Evolutionary conservation across 2,888 invertebrate species (phyloP).

Genomic region (Thymelicus lineola): DNA sequence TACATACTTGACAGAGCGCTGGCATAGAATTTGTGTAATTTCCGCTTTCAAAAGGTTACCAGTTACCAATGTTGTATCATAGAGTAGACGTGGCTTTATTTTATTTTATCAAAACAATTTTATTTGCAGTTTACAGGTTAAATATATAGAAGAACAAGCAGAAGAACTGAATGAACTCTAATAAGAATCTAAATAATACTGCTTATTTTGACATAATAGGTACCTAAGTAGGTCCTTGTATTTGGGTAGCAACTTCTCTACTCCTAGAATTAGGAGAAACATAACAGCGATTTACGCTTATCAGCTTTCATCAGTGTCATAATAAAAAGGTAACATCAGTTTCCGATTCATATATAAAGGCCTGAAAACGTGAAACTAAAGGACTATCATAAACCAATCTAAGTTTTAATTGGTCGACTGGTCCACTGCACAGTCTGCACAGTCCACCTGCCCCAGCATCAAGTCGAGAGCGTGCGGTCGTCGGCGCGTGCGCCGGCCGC

Average conservation of each 20-base stretch:
- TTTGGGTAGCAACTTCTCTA: too few relatives aligned
- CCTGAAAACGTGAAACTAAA: background rate
- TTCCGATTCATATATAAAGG: too few relatives aligned
- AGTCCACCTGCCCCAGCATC: conserved; percentile 48
- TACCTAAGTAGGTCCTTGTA: too few relatives aligned
- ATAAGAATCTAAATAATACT: too few relatives aligned
- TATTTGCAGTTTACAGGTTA: too few relatives aligned
- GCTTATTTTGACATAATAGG: too few relatives aligned
- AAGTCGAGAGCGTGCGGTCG: conserved; percentile 47
- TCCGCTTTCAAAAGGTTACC: conserved; percentile 53
- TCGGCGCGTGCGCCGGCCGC: conserved; percentile 74
- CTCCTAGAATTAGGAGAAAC: too few relatives aligned
- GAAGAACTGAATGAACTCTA: too few relatives aligned
- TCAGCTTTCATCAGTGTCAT: background rate
- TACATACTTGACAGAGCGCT: conserved; percentile 54
- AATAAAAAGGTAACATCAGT: too few relatives aligned
- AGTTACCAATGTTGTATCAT: background rate
- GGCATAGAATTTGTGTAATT: conserved; percentile 81
- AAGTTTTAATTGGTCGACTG: conserved; percentile 35
- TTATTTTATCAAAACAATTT: background rate
- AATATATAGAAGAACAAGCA: too few relatives aligned
- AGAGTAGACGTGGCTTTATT: background rate
- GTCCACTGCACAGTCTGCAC: conserved; percentile 35
- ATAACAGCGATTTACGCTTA: background rate
- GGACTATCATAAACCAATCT: conserved; percentile 1